Conservation (phyloP, 2,888 invertebrate genomes). For the Drosophila anceps region DNA sequence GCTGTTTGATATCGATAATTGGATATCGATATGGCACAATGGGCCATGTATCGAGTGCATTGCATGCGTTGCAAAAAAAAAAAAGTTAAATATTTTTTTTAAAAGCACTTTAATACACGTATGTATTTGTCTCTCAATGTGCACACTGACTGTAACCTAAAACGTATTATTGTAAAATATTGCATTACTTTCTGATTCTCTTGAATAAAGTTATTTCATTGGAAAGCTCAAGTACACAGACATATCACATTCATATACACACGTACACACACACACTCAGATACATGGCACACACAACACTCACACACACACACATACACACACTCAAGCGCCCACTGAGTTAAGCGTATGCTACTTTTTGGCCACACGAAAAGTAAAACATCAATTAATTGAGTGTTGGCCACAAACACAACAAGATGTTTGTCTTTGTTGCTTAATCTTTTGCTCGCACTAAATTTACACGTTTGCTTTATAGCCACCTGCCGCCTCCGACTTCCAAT, state of each 20-base stretch:
- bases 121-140: slow-evolving; percentile 1
- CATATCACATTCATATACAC: slow-evolving; percentile 9
- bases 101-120: slow-evolving; percentile 30
- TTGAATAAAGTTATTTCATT: slow-evolving; percentile 59
- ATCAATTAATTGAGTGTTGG: slow-evolving; percentile 34
- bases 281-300: slow-evolving; percentile 24
- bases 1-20: slow-evolving; percentile 48
- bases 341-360: slow-evolving; percentile 66
- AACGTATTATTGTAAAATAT: slow-evolving; percentile 31
- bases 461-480: slow-evolving; percentile 52
- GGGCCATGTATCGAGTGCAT: slow-evolving; percentile 53
- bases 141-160: slow-evolving; percentile 15
- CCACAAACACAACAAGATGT: slow-evolving; percentile 21
- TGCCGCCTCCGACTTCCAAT: slow-evolving; percentile 57
- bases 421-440: slow-evolving; percentile 9
- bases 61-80: slow-evolving; percentile 60
- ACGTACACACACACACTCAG: slow-evolving; percentile 20
- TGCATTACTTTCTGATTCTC: slow-evolving; percentile 28
- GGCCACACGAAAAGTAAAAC: slow-evolving; percentile 56
- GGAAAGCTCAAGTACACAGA: slow-evolving; percentile 46
- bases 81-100: slow-evolving; percentile 4
- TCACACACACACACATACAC: slow-evolving; percentile 42
- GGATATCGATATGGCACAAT: slow-evolving; percentile 55
- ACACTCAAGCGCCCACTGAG: slow-evolving; percentile 38
- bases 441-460: slow-evolving; percentile 8